Base-by-base conservation (phyloP, 2,888 invertebrate genomes). In the Chloroclystis v-ata region DNA sequence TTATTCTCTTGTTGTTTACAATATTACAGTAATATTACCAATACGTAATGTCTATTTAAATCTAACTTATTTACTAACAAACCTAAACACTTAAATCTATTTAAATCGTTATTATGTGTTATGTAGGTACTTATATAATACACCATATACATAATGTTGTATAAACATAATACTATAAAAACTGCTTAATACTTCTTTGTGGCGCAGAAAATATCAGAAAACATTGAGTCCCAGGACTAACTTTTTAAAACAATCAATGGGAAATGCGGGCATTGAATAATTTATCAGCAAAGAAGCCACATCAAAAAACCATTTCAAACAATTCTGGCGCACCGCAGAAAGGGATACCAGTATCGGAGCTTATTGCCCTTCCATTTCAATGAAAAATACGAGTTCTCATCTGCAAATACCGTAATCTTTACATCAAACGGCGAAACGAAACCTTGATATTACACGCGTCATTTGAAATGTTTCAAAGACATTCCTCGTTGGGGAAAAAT, bases 381-480 rank as follows among this genome's bases (percentile, higher is more conserved):
- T 74, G 75, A 82, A 82, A 83, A 83, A 80, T 80, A 81, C 76
- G 56, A 54, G 45, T 54, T 77, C 74, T 75, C 77, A 72, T 65
- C 63, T 67, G 60, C 73, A 69, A 79, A 80, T 78, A 75, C 78
- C 75, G 75, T 73, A 76, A 84, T 83, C 82, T 83, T 81, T 66
- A 85, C 83, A 84, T 85, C 84, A 85, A 86, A 85, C 82, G 72
- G 67, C 33, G 73, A 72, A 67, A 64, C 72, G 49, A 77, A 79
- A 76, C 75, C 77, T 78, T 78, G 74, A 82, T 84, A 84, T 86
- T 85, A 82, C 83, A 85, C 79, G 83, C 85, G 70, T 85, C 85
- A 86, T 86, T 86, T 84, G 78, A 84, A 75, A 75, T 74, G 74
- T 80, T 74, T 85, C 86, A 86, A 86, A 87, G 86, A 87, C 82